Percentiles rank a stretch among this genome's conserved stretches.
These are phyloP conservation scores for Panthera leo DNA, from an alignment of 2,113 vertebrate species.

Conservation along the genomic window DNA sequence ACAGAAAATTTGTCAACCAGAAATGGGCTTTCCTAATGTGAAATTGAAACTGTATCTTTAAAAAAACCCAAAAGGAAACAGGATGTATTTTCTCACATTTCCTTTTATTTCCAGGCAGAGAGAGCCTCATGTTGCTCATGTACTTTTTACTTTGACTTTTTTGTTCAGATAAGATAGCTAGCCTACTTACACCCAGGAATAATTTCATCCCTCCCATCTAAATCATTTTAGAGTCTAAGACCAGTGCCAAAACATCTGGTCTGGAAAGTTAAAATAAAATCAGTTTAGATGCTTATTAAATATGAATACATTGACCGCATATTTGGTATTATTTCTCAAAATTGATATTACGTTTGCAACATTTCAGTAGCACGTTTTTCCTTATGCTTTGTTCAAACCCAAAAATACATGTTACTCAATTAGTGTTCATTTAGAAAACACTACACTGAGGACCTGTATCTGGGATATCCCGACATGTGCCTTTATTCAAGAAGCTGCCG, in stretches of 20 bases:
- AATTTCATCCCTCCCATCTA: not conserved
- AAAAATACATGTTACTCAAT: not conserved
- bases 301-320: not conserved
- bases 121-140: not conserved
- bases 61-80: not conserved
- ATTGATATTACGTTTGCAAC: not conserved
- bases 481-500: not conserved
- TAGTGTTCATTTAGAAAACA: not conserved
- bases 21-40: conserved; percentile 36
- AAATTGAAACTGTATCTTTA: not conserved
- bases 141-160: not conserved
- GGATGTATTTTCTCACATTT: not conserved
- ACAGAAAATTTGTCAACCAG: conserved; percentile 64
- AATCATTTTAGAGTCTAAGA: conserved; percentile 9
- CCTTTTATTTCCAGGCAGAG: not conserved
- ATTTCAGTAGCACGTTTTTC: not conserved
- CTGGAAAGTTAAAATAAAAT: conserved; percentile 18
- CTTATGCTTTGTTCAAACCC: not conserved
- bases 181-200: not conserved
- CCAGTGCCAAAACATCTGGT: conserved; percentile 45
- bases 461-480: not conserved
- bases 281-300: not conserved
- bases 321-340: conserved; percentile 41
- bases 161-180: not conserved
- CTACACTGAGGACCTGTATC: not conserved